Evolutionary conservation across 2,113 vertebrate genomes (phyloP).

Genomic region (Lethenteron camtschaticum): DNA sequence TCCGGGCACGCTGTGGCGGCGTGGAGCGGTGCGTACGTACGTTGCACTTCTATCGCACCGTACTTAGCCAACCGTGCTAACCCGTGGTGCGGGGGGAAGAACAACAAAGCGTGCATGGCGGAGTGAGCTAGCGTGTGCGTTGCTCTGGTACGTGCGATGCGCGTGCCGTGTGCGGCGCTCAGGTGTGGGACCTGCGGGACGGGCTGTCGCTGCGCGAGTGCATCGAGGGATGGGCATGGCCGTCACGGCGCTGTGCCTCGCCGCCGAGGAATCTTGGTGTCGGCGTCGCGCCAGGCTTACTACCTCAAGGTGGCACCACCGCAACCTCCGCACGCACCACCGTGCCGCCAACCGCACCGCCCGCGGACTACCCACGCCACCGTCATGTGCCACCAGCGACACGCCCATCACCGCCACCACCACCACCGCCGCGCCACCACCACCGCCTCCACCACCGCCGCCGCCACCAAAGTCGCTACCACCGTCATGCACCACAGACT

Average conservation of each 20-base stretch:
- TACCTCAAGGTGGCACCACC: constrained; percentile 13
- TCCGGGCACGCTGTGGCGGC: not conserved
- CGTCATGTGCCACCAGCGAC: too few relatives aligned
- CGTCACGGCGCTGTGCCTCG: constrained; percentile 17
- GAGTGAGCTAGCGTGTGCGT: too few relatives aligned
- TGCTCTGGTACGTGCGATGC: too few relatives aligned
- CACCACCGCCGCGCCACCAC: too few relatives aligned
- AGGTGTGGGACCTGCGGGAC: constrained; percentile 44
- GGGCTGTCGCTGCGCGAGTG: constrained; percentile 26
- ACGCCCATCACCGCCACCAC: constrained; percentile 12
- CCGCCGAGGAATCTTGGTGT: constrained; percentile 18
- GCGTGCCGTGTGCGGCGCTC: not conserved
- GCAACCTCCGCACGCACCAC: too few relatives aligned
- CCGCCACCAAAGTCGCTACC: too few relatives aligned
- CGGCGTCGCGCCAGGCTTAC: constrained; percentile 20
- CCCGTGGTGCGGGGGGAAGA: not conserved
- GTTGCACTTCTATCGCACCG: not conserved
- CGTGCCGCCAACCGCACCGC: too few relatives aligned
- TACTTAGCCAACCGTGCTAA: not conserved
- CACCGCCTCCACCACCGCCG: too few relatives aligned
- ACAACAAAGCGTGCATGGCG: not conserved
- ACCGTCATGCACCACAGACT: too few relatives aligned
- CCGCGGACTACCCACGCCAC: too few relatives aligned
- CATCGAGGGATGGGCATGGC: constrained; percentile 22
- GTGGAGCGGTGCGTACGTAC: not conserved